Conservation (phyloP, 2,113 vertebrate genomes). For the Arvicanthis niloticus region DNA sequence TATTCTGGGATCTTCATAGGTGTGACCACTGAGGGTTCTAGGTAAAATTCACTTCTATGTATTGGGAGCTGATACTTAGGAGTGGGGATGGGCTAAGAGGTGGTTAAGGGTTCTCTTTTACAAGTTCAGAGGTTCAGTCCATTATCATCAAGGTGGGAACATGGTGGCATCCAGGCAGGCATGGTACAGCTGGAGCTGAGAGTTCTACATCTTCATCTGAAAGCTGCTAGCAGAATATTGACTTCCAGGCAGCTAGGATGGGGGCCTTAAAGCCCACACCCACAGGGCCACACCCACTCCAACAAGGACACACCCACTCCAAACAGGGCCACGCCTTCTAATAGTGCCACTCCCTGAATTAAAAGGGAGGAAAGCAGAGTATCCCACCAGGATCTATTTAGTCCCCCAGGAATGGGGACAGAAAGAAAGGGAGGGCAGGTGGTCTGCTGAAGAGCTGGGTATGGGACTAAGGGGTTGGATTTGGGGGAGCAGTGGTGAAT, state of each 20-base stretch:
- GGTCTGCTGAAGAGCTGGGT: not conserved
- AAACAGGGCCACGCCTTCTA: too few relatives aligned
- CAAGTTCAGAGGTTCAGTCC: too few relatives aligned
- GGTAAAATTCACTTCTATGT: not conserved
- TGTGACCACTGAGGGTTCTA: not conserved
- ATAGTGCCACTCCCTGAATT: too few relatives aligned
- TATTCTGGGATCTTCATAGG: not conserved
- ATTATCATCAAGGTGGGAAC: too few relatives aligned
- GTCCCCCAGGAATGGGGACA: not conserved
- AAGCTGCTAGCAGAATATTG: too few relatives aligned
- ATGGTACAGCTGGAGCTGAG: too few relatives aligned
- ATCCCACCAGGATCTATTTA: not conserved
- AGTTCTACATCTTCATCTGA: too few relatives aligned
- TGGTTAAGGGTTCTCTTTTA: not conserved
- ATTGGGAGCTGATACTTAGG: not conserved
- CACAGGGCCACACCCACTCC: too few relatives aligned
- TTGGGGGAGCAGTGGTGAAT: not conserved
- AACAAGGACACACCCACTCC: too few relatives aligned
- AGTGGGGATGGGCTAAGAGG: not conserved
- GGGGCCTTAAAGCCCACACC: too few relatives aligned
- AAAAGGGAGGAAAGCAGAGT: not conserved
- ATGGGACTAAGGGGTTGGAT: not conserved
- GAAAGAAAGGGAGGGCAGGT: not conserved
- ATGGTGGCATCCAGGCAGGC: too few relatives aligned
- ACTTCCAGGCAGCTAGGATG: too few relatives aligned